Base-by-base conservation (phyloP, 1,140 invertebrate species). In the Coptotermes formosanus region DNA sequence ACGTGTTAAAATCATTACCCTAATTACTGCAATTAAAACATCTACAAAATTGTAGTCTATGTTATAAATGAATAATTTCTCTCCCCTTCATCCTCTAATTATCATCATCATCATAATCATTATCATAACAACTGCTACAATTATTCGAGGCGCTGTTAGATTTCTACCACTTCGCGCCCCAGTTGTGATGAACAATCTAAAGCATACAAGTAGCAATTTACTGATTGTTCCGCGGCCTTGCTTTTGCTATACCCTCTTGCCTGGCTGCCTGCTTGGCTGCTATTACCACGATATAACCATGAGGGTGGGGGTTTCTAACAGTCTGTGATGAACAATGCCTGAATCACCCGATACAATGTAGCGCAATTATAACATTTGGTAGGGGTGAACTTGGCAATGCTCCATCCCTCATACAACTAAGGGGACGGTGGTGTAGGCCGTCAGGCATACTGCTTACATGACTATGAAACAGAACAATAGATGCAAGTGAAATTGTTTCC, bases 71-170 rank as follows among this genome's bases (percentile, higher is more conserved):
- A 75, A 75, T 75, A 75, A 75, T 75, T 75, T 30, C 7, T 8
- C 64, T 25, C n/a, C 64, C n/a, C 30, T 30, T n/a, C 25, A 25
- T 11, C 25, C 64, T n/a, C 64, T 75, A 75, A 75, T 75, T 75
- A 75, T 75, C 64, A 75, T 75, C 30, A 75, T 75, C 64, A 75
- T 75, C n/a, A n/a, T n/a, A n/a, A n/a, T n/a, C n/a, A 75, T 75
- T 75, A 75, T 75, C 64, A 75, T 75, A 8, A 75, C n/a, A 75
- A 75, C n/a, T 75, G 25, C 25, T 75, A 75, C n/a, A 75, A 75
- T 75, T 75, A 75, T 30, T 75, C 9, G 64, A 75, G 64, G 64
- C 7, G 25, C 64, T 30, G 64, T 16, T n/a, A 30, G n/a, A 75
- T 75, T 75, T 75, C 64, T 30, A 21, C 14, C 52, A 55, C 52